Evolutionary conservation across 2,797 vertebrate genomes (phyloP).

Genomic region (Bryconaethiops microstoma): DNA sequence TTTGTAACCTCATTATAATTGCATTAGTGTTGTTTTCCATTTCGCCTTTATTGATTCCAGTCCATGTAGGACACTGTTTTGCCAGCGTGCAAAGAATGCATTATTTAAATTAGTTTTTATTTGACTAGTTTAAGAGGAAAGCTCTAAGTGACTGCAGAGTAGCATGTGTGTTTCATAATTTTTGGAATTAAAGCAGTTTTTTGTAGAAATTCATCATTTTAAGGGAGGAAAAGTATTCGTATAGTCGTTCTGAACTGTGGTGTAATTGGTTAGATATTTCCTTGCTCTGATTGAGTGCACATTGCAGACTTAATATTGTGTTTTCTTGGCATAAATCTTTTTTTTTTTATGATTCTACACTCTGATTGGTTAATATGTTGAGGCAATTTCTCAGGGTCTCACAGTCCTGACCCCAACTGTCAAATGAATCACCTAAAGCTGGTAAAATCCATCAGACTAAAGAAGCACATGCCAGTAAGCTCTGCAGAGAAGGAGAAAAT

Average conservation of each 20-base stretch:
- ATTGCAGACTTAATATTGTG: too few species aligned
- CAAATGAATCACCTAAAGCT: background rate
- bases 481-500: background rate
- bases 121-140: background rate
- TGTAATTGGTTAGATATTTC: too few species aligned
- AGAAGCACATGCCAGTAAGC: background rate
- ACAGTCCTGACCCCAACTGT: background rate
- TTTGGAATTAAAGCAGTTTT: background rate
- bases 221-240: background rate
- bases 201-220: background rate
- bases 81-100: background rate
- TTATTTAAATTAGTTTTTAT: background rate
- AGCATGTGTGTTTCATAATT: background rate
- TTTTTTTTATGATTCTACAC: background rate
- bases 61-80: background rate
- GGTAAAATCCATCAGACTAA: background rate
- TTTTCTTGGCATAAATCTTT: too few species aligned
- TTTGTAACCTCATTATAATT: background rate
- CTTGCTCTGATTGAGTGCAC: too few species aligned
- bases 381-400: background rate
- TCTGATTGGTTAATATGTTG: background rate
- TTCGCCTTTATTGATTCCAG: background rate
- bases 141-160: background rate
- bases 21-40: background rate
- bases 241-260: too few species aligned